Evolutionary conservation across 2,797 vertebrate species (phyloP), one percentile per base, ranked within the genome.

Genomic region (Myotis findleyi): DNA sequence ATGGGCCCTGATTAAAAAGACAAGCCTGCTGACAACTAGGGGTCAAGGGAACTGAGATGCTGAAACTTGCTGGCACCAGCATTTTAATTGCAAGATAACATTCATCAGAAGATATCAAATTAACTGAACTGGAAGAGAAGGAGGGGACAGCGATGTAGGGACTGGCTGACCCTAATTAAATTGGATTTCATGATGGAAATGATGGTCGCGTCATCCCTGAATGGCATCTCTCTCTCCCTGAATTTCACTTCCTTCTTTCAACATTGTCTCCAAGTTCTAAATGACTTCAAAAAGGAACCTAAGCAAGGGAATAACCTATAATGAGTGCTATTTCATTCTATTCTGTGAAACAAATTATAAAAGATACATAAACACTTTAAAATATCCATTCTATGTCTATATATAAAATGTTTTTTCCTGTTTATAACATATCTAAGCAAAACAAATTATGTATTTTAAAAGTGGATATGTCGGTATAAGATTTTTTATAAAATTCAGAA

Each of bases 11-110:
- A 98, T 95, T 97, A 93, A 95, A 98, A 91, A 91, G 92, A 93
- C 71, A 49, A 64, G 55, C 18, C 77, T 93, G 62, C 89, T 96
- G 95, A 94, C 84, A 95, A 96, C 92, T 5, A 96, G 30, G 66
- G 80, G 38, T 38, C 91, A 77, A 38, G 68, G 94, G 96, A 97
- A 73, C 69, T 69, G 80, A 94, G 68, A 68, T 51, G 71, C 5
- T 79, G 82, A 92, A 96, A 96, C 53, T 94, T 69, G 88, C 77
- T 12, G 1, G 44, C 0, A 0, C 49, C 57, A 84, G 79, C 88
- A 96, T 97, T 97, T 97, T 98, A 97, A 98, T 90, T 98, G 84
- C 73, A 94, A 89, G 94, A 93, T 75, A 83, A 85, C 85, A 95
- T 93, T 95, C 95, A 96, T n/a, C 95, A 96, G 96, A 94, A 88